Evolutionary conservation across 2,797 vertebrate species (phyloP), one percentile per base, ranked within the genome.

Genomic region (Hyperoplus immaculatus): DNA sequence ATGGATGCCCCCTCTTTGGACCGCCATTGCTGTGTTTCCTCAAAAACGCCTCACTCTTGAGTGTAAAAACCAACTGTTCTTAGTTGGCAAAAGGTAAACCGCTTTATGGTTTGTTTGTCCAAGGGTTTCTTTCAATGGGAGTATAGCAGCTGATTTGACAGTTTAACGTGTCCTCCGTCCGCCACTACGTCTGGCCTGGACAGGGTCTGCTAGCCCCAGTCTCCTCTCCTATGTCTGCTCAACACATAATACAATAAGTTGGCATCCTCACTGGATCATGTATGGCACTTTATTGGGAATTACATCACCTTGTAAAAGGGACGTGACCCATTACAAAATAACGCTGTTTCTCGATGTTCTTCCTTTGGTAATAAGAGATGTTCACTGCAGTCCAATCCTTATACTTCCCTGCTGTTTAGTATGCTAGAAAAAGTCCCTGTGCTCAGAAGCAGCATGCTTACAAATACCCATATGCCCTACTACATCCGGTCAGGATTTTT

Each of bases 241-340:
- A 15, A 69, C 69, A 71, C 79, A 79, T 84, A 80, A 81, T 81
- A 81, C 39, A 78, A 29, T 29, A 29, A 29, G 29, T 42, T 43
- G 69, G 69, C 56, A 69, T 69, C 71, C 84, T 82, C 63, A 53
- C 51, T 46, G 43, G 77, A 84, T 81, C 70, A 29, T 29, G 2
- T 51, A 49, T 59, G 81, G 78, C 59, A 77, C 81, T 84, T 87
- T 90, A 92, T 79, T 91, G 86, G 79, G 84, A 82, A 92, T 91
- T 81, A 89, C 92, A 54, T 94, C 92, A 94, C 72, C 80, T 88
- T 73, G 6, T 89, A 85, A 91, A 29, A 91, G 84, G 86, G 91
- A 92, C 85, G 56, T 56, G 85, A 89, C 83, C 87, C 83, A 62
- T 83, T 88, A 78, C 78, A 83, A 80, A 89, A 62, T 84, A 77